These are phyloP conservation scores for Merodon equestris DNA, from an alignment of 2,888 invertebrate genomes.

Conservation along the genomic window DNA sequence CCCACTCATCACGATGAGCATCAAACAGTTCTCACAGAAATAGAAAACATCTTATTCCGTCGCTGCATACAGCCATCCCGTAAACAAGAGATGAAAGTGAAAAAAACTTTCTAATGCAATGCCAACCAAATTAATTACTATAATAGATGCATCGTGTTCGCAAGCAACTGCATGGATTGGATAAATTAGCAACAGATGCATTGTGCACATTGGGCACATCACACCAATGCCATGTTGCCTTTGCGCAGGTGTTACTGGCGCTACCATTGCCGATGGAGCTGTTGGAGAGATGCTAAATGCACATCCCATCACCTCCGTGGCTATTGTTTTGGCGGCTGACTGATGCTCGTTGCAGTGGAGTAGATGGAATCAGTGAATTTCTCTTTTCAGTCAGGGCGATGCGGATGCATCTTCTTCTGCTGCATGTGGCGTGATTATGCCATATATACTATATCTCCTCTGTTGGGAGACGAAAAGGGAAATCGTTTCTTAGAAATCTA, in stretches of 20 bases:
- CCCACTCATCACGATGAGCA: no score
- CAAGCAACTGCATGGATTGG: conserved; percentile 37
- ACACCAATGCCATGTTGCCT: no score
- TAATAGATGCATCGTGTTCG: conserved; percentile 35
- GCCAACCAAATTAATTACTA: conserved; percentile 45
- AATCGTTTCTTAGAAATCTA: no score
- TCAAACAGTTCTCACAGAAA: not conserved
- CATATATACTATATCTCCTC: no score
- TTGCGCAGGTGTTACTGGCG: no score
- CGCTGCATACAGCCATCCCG: not conserved
- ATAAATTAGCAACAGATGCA: conserved; percentile 28
- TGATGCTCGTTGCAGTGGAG: conserved; percentile 8
- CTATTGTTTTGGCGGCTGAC: conserved; percentile 23
- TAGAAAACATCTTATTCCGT: conserved; percentile 9
- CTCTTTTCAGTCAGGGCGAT: conserved; percentile 46
- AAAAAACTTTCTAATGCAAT: conserved; percentile 57
- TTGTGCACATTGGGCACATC: conserved; percentile 16
- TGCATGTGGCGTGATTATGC: conserved; percentile 23
- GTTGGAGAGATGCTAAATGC: conserved; percentile 18
- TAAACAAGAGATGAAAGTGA: conserved; percentile 33
- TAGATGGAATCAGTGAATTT: conserved; percentile 41
- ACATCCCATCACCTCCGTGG: conserved; percentile 4
- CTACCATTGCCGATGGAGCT: not conserved
- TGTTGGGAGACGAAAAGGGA: no score
- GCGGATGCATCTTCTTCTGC: conserved; percentile 30